Evolutionary conservation across 2,113 vertebrate genomes (phyloP).

Genomic region (Apteryx mantelli): DNA sequence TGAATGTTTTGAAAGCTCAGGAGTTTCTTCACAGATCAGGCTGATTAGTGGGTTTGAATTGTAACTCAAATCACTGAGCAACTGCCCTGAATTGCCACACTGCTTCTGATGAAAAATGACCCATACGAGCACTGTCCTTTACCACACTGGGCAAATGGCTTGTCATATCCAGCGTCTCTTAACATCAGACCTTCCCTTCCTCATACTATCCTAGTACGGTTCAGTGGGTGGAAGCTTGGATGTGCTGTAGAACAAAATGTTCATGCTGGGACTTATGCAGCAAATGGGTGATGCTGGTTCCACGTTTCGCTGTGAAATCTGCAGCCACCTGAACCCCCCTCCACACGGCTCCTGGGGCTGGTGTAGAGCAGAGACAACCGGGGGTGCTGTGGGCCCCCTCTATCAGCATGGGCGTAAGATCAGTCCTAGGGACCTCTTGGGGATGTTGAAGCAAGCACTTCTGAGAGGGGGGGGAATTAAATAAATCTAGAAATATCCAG

Average conservation of each 20-base stretch:
- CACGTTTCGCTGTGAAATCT: background rate
- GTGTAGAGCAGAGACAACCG: background rate
- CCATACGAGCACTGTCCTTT: background rate
- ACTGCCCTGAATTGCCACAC: background rate
- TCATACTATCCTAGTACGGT: background rate
- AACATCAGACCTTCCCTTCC: background rate
- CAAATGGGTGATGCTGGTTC: no score
- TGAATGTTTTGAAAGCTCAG: constrained; percentile 33
- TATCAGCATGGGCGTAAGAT: background rate
- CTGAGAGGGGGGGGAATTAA: background rate
- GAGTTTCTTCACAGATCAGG: constrained; percentile 51
- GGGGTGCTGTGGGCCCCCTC: background rate
- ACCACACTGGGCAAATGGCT: background rate
- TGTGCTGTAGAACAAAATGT: background rate
- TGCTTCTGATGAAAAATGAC: background rate
- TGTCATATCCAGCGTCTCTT: no score
- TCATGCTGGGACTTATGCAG: background rate
- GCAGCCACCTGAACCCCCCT: background rate
- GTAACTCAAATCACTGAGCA: background rate
- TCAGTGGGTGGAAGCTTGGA: background rate
- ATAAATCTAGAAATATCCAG: background rate
- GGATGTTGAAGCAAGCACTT: background rate
- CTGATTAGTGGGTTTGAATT: background rate
- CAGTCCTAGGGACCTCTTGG: background rate
- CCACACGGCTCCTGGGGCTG: no score